These are phyloP conservation scores for Hesperophylax magnus DNA, from an alignment of 1,140 invertebrate genomes.

Conservation along the genomic window DNA sequence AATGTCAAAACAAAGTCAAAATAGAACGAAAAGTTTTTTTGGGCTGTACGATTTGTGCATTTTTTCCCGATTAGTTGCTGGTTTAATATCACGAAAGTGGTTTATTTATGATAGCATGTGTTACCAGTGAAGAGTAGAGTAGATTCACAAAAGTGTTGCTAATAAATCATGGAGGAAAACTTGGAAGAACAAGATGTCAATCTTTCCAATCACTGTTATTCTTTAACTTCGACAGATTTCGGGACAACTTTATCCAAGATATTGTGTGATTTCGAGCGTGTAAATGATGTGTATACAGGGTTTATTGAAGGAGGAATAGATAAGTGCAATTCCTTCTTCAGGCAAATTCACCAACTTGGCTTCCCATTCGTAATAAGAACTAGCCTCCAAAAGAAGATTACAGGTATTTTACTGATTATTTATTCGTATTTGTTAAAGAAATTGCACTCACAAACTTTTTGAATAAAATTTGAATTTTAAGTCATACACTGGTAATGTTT, in stretches of 20 bases:
- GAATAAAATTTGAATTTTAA: not conserved
- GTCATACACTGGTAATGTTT: too few relatives aligned
- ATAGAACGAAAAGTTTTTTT: not conserved
- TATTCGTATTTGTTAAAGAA: not conserved
- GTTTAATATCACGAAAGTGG: too few relatives aligned
- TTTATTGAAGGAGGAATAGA: constrained; percentile 19
- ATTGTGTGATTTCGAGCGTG: constrained; percentile 23
- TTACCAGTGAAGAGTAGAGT: too few relatives aligned
- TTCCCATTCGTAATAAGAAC: constrained; percentile 21
- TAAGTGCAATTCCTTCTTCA: constrained; percentile 20
- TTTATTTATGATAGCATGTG: too few relatives aligned
- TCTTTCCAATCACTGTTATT: constrained; percentile 16
- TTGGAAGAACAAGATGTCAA: not conserved
- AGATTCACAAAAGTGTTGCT: not conserved
- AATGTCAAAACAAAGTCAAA: not conserved
- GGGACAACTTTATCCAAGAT: constrained; percentile 7
- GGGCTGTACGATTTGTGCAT: not conserved
- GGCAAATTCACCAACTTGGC: constrained; percentile 2
- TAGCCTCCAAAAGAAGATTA: constrained; percentile 20
- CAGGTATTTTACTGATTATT: not conserved
- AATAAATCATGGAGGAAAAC: not conserved
- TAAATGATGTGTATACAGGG: constrained; percentile 15
- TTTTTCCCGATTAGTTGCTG: not conserved
- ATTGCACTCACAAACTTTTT: not conserved
- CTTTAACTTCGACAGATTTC: not conserved